A percentile compares a stretch with the other conserved stretches of the same genome.
phyloP scores from a whole-genome alignment of 2,888 invertebrate species.

The Xestia c-nigrum region DNA sequence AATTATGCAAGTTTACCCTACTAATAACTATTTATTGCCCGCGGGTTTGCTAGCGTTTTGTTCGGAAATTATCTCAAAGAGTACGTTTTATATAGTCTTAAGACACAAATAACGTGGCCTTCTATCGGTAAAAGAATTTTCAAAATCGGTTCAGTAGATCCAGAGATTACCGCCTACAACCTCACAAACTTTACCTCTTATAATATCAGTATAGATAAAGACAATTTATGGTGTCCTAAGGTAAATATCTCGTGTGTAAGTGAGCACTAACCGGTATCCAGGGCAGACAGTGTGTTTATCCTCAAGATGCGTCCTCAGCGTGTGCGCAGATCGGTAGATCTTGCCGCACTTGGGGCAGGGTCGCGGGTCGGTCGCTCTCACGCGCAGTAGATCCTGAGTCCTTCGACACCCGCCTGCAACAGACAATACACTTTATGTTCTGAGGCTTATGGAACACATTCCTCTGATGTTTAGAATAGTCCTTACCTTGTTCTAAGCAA shows the following conservation, averaged over 20 bases:
- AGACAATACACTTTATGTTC: slow-evolving; percentile 38
- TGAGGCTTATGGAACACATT: slow-evolving; percentile 7
- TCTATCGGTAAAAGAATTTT: too few species aligned
- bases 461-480: slow-evolving; percentile 26
- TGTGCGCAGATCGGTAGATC: slow-evolving; percentile 97
- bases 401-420: slow-evolving; percentile 92
- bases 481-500: slow-evolving; percentile 65
- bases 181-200: too few species aligned
- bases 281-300: slow-evolving; percentile 98
- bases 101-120: too few species aligned
- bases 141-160: too few species aligned
- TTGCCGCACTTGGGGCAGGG: slow-evolving; percentile 98
- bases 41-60: too few species aligned
- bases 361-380: slow-evolving; percentile 97
- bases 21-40: too few species aligned
- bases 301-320: slow-evolving; percentile 96
- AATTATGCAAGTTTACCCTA: too few species aligned
- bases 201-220: too few species aligned
- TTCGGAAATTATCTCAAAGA: too few species aligned
- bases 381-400: slow-evolving; percentile 95
- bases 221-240: background rate
- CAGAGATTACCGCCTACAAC: too few species aligned
- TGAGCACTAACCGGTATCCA: slow-evolving; percentile 92
- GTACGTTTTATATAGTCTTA: too few species aligned
- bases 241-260: background rate